Evolutionary conservation across 2,888 invertebrate genomes (phyloP).

Genomic region (Mythimna vitellina): DNA sequence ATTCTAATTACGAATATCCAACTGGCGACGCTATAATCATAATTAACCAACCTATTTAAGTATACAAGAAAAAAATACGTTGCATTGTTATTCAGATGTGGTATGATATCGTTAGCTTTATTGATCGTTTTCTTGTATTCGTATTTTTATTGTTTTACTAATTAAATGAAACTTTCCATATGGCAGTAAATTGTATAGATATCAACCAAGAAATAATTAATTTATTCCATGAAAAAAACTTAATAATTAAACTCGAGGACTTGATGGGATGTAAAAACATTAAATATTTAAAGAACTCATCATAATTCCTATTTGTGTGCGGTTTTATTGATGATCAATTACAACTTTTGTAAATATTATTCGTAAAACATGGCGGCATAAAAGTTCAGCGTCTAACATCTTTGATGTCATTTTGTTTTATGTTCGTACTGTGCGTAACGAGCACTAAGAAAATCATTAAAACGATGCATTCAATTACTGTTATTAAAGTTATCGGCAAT

Average conservation of each 20-base stretch:
- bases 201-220: conserved; percentile 4
- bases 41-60: conserved; percentile 80
- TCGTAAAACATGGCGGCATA: conserved; percentile 22
- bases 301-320: conserved; percentile 18
- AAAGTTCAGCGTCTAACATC: conserved; percentile 49
- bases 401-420: conserved; percentile 65
- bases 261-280: conserved; percentile 8
- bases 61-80: conserved; percentile 71
- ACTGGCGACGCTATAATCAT: conserved; percentile 77
- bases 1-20: conserved; percentile 80
- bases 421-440: conserved; percentile 60
- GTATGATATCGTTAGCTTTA: conserved; percentile 73
- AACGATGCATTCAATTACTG: conserved; percentile 77
- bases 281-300: conserved; percentile 15
- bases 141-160: conserved; percentile 61
- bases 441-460: conserved; percentile 76
- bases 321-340: conserved; percentile 43
- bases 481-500: conserved; percentile 82
- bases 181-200: conserved; percentile 23
- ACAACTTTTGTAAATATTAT: conserved; percentile 37
- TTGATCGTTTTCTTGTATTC: conserved; percentile 73
- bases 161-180: conserved; percentile 18
- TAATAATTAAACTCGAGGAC: conserved; percentile 19
- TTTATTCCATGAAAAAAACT: neutral
- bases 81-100: conserved; percentile 77